phyloP scores from a whole-genome alignment of 1,140 invertebrate species.

The Drosophila yakuba region DNA sequence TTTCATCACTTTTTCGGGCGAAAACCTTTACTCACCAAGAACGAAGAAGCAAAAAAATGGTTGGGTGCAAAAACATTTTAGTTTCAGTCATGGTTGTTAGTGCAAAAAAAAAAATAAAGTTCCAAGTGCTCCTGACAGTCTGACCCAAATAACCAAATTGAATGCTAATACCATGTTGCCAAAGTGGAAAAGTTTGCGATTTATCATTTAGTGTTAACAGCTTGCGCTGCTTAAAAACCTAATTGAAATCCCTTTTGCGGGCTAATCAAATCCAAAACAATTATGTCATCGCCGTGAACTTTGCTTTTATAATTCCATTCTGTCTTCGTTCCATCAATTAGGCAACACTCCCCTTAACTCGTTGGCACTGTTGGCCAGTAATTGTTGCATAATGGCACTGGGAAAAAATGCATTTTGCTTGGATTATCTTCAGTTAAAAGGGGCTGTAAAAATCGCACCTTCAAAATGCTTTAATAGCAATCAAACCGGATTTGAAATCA shows the following conservation, averaged over 20 bases:
- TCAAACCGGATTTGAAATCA: too few relatives aligned
- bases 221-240: slow-evolving; percentile 34
- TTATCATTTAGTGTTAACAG: slow-evolving; percentile 48
- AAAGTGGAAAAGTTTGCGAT: slow-evolving; percentile 12
- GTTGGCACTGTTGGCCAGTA: slow-evolving; percentile 20
- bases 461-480: too few relatives aligned
- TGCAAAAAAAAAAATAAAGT: slow-evolving; percentile 35
- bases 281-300: slow-evolving; percentile 45
- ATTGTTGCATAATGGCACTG: slow-evolving; percentile 42
- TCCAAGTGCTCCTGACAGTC: slow-evolving; percentile 5
- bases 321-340: slow-evolving; percentile 41
- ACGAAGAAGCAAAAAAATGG: neutral
- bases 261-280: slow-evolving; percentile 25
- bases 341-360: slow-evolving; percentile 39
- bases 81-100: slow-evolving; percentile 17
- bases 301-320: slow-evolving; percentile 40
- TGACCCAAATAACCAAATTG: slow-evolving; percentile 21
- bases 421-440: neutral
- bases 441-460: neutral
- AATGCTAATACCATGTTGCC: slow-evolving; percentile 13
- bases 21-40: slow-evolving; percentile 18
- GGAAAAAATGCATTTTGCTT: neutral
- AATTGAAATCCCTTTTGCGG: slow-evolving; percentile 37
- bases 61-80: slow-evolving; percentile 11
- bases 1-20: neutral